Base-by-base conservation (phyloP, 2,113 vertebrate genomes). In the Cebidichthys violaceus region DNA sequence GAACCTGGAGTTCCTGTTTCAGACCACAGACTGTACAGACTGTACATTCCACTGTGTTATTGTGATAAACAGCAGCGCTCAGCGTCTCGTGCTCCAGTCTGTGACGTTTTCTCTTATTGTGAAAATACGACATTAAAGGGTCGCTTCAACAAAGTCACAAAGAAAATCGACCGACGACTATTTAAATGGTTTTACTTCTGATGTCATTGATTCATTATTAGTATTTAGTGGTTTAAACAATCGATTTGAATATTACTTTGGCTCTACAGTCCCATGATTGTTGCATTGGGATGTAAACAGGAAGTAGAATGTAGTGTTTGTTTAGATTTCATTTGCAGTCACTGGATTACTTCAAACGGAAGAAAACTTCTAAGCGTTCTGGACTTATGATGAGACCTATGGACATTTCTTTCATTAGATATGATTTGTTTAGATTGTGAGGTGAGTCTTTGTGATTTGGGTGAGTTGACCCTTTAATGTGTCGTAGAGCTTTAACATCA, bases 391-490 rank as follows among this genome's bases (percentile, higher is more conserved):
- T n/a, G n/a, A n/a, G n/a, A n/a, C n/a, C n/a, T n/a, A 45, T 68
- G 9, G 15, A 45, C n/a, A 1, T 68, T 68, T 68, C 3, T 50
- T 50, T 0, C 0, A 41, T 11, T 27, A 47, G 9, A 9, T 67
- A 15, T 43, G n/a, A n/a, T n/a, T n/a, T n/a, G n/a, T n/a, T n/a
- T n/a, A n/a, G n/a, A n/a, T n/a, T n/a, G n/a, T n/a, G n/a, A n/a
- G n/a, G n/a, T n/a, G n/a, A n/a, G n/a, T n/a, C n/a, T n/a, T 55
- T 86, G 69, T 77, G 80, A 65, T 81, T 80, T 70, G 33, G 20
- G n/a, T 85, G 71, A 79, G 47, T 22, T 0, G 67, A 43, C 62
- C 35, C 57, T 77, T 74, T 66, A 64, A 66, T 35, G 4, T 29
- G 45, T 45, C 37, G 10, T 54, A 17, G 66, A 20, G 54, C 75